Evolutionary conservation across 2,113 vertebrate genomes (phyloP).

Genomic region (Anguilla rostrata): DNA sequence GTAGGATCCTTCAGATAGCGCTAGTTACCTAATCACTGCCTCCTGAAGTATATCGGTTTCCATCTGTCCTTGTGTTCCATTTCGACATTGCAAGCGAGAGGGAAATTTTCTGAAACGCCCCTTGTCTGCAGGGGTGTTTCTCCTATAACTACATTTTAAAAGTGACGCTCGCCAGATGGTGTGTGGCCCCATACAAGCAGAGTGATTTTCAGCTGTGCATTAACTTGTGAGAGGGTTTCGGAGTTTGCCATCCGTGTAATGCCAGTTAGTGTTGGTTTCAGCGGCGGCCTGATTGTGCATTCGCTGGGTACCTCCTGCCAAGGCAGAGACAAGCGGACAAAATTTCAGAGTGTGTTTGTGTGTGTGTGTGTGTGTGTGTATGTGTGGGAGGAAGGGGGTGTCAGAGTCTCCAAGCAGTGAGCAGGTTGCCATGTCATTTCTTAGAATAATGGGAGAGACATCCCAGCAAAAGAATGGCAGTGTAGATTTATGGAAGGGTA

Average conservation of each 20-base stretch:
- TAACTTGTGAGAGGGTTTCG: slow-evolving; percentile 14
- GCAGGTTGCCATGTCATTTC: background rate
- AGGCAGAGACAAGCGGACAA: background rate
- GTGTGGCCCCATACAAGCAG: background rate
- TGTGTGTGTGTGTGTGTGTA: background rate
- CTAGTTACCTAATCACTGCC: background rate
- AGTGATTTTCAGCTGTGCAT: slow-evolving; percentile 8
- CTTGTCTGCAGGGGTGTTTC: background rate
- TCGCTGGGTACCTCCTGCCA: background rate
- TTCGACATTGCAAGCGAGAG: background rate
- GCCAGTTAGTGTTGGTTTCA: slow-evolving; percentile 18
- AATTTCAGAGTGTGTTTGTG: background rate
- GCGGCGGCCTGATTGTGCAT: slow-evolving; percentile 8
- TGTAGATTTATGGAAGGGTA: background rate
- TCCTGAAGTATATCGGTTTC: background rate
- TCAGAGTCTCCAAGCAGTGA: background rate
- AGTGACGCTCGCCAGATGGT: background rate
- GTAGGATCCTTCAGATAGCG: background rate
- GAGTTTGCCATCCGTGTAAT: slow-evolving; percentile 7
- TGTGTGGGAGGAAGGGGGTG: background rate
- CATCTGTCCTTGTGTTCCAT: background rate
- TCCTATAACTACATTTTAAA: background rate
- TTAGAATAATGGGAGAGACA: background rate
- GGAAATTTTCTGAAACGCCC: background rate
- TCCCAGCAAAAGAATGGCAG: background rate